phyloP scores from a whole-genome alignment of 2,797 vertebrate species.

The Triplophysa yarkandensis region DNA sequence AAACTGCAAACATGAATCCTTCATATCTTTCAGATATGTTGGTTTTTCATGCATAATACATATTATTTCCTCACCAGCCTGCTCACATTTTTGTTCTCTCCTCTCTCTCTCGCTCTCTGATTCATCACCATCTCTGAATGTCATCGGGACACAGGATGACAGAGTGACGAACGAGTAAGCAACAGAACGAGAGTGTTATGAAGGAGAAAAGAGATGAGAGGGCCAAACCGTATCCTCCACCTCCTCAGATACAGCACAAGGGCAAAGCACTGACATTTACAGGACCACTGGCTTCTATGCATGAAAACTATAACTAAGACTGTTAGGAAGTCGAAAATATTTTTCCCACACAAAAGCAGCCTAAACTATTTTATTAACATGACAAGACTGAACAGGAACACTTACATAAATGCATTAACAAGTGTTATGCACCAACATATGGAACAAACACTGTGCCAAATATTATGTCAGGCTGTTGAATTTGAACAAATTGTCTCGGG shows the following conservation, averaged over 20 bases:
- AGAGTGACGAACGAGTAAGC: slow-evolving; percentile 42
- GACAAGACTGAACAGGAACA: slow-evolving; percentile 20
- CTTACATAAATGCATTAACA: background rate
- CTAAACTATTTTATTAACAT: background rate
- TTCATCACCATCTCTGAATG: slow-evolving; percentile 42
- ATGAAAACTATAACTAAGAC: background rate
- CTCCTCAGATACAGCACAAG: slow-evolving; percentile 25
- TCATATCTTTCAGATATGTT: slow-evolving; percentile 11
- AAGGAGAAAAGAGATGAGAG: slow-evolving; percentile 36
- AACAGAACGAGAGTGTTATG: slow-evolving; percentile 34
- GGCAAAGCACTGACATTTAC: slow-evolving; percentile 9
- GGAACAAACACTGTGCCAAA: slow-evolving; percentile 13
- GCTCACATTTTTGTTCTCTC: background rate
- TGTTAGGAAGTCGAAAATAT: background rate
- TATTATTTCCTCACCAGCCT: slow-evolving; percentile 5
- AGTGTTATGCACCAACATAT: slow-evolving; percentile 14
- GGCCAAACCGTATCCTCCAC: slow-evolving; percentile 33
- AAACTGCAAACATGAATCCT: slow-evolving; percentile 15
- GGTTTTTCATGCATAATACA: slow-evolving; percentile 32
- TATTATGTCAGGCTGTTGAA: background rate
- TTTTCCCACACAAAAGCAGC: background rate
- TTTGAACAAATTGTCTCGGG: background rate
- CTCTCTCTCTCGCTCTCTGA: slow-evolving; percentile 11
- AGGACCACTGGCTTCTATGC: slow-evolving; percentile 11
- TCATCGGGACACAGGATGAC: slow-evolving; percentile 43